Percentiles rank a stretch among this genome's conserved stretches.
phyloP scores from a whole-genome alignment of 2,888 invertebrate species.

The Emmelina monodactyla region DNA sequence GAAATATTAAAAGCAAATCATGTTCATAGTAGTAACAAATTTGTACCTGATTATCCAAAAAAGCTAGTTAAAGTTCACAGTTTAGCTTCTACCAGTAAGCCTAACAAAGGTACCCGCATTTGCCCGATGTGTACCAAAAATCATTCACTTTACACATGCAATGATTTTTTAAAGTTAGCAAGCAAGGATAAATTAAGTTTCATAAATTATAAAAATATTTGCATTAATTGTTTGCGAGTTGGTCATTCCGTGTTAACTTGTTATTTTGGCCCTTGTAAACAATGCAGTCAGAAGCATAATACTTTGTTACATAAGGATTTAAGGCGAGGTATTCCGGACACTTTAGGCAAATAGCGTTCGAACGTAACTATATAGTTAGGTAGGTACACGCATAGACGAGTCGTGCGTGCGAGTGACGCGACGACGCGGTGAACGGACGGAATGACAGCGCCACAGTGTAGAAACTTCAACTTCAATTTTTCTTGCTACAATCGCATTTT shows the following conservation, averaged over 20 bases:
- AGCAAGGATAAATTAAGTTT: slow-evolving; percentile 1
- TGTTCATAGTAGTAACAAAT: not conserved
- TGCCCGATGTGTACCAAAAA: slow-evolving; percentile 2
- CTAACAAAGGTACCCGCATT: not conserved
- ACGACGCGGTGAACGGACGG: no score
- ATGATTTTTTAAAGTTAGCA: slow-evolving; percentile 2
- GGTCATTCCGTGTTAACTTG: slow-evolving; percentile 2
- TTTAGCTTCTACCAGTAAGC: slow-evolving; percentile 1
- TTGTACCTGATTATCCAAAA: not conserved
- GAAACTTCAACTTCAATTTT: no score
- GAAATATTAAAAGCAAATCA: slow-evolving; percentile 3
- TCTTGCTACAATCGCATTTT: no score
- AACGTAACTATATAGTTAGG: no score
- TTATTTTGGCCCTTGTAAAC: slow-evolving; percentile 6
- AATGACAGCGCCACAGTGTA: no score
- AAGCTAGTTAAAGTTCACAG: not conserved
- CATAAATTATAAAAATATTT: no score
- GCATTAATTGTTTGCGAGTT: slow-evolving; percentile 4
- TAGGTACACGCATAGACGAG: no score
- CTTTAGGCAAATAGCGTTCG: no score
- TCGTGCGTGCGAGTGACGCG: no score
- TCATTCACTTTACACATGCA: slow-evolving; percentile 3
- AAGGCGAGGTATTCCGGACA: no score
- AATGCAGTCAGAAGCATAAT: slow-evolving; percentile 4
- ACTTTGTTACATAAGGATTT: not conserved